Conservation (phyloP, 2,888 invertebrate genomes). For the Dryadula phaetusa region DNA sequence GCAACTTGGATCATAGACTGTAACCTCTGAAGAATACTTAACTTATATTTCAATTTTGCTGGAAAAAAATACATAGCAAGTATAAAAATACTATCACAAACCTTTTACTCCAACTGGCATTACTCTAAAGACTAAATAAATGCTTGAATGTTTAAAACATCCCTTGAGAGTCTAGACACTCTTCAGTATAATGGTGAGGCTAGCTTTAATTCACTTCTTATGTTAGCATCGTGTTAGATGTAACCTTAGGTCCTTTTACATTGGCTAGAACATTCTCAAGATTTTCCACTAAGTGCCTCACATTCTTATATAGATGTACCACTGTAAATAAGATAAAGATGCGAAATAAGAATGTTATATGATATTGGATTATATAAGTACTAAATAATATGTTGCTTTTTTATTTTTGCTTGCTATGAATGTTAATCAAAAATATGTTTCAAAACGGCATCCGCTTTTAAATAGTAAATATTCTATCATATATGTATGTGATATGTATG, state of each 20-base stretch:
- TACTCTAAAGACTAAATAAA: neutral
- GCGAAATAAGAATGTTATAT: too few species aligned
- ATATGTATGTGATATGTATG: too few species aligned
- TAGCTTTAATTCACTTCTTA: conserved; percentile 39
- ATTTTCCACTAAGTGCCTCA: conserved; percentile 1
- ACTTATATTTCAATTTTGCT: too few species aligned
- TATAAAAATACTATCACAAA: neutral
- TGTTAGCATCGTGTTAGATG: conserved; percentile 25
- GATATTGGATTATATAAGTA: neutral
- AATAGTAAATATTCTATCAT: too few species aligned
- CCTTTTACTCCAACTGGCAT: neutral
- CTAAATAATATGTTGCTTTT: too few species aligned
- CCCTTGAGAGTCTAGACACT: conserved; percentile 28
- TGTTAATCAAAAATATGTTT: too few species aligned
- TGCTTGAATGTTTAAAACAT: conserved; percentile 1
- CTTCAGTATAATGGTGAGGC: conserved; percentile 32
- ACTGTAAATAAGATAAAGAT: neutral
- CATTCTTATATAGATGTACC: neutral
- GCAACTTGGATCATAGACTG: too few species aligned
- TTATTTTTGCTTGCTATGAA: too few species aligned
- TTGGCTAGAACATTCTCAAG: neutral
- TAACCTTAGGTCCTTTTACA: neutral
- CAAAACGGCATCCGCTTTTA: too few species aligned
- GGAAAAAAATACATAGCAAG: too few species aligned
- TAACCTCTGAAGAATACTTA: too few species aligned